A percentile compares a stretch with the other conserved stretches of the same genome.
Evolutionary conservation across 35 echinoderm and acorn worm species (phyloP).

Genomic region (Patiria miniata): DNA sequence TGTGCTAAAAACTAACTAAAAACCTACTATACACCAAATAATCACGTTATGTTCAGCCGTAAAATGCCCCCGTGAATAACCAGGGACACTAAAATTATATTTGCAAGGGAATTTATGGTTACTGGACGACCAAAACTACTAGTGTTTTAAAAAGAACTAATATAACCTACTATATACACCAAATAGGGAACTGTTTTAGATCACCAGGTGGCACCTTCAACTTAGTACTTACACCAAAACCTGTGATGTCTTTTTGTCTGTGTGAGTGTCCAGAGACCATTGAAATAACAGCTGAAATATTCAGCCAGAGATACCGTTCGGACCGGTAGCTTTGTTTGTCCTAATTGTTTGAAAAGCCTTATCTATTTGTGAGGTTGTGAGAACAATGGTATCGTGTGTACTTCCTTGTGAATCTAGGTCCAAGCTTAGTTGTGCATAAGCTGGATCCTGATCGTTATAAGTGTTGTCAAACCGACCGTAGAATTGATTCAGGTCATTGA

Average conservation of each 20-base stretch:
- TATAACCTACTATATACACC: no score
- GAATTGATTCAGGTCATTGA: conserved; percentile 17
- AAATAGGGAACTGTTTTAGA: not conserved
- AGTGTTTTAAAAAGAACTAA: no score
- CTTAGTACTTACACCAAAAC: not conserved
- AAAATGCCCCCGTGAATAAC: no score
- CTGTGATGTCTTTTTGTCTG: not conserved
- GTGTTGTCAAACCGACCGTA: not conserved
- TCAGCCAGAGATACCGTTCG: conserved; percentile 5
- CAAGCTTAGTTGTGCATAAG: not conserved
- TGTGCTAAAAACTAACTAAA: no score
- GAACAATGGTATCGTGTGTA: not conserved
- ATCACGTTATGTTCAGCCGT: no score
- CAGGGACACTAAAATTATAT: no score
- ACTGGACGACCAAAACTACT: no score
- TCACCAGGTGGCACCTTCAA: not conserved
- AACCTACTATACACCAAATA: no score
- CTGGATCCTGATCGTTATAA: no score
- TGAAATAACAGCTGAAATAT: conserved; percentile 12
- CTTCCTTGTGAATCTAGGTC: not conserved
- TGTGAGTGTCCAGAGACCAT: conserved; percentile 3
- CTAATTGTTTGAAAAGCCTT: conserved; percentile 10
- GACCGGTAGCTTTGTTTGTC: conserved; percentile 9
- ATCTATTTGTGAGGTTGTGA: not conserved
- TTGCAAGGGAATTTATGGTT: no score